Evolutionary conservation across 2,797 vertebrate genomes (phyloP), one percentile per base, ranked within the genome.

Genomic region (Myotis myotis): DNA sequence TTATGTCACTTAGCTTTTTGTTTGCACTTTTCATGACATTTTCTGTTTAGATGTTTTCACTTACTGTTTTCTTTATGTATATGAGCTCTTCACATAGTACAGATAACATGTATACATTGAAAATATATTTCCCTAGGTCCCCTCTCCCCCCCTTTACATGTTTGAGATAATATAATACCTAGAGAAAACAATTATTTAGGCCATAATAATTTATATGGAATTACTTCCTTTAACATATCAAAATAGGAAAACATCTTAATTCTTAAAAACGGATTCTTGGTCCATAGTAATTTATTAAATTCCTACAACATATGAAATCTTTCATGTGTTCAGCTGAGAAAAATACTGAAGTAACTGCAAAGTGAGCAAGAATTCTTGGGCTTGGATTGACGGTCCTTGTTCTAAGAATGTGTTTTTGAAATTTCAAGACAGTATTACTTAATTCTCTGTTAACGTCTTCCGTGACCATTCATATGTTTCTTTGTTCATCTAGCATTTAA

Each of bases 1-100:
- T 86, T 36, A 55, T 93, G 23, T 66, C 38, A 86, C 64, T 87
- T 92, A 93, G 10, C 20, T 82, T 91, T 97, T 93, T 55, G 81
- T 51, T 79, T 93, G 92, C 11, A 49, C n/a, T 49, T 91, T 87
- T 88, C 75, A 20, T 76, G n/a, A 5, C 47, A 33, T 84, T 93
- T 68, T 86, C 49, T 76, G 30, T 82, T 82, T 78, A 78, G n/a
- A 10, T 87, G 30, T 89, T 91, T 92, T 44, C 47, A 51, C 23
- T 70, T 38, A 53, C 20, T 57, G 5, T 84, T 90, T 89, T 90
- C 60, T 64, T 68, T 53, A 70, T 0, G 0, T 55, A 62, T 85
- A 16, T 51, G 38, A 86, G 30, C 5, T 88, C 64, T 85, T 91
- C 7, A 30, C 70, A 74, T 55, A 89, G 64, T 66, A 80, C 57